Evolutionary conservation across 2,888 invertebrate genomes (phyloP), one percentile per base, ranked within the genome.

Genomic region (Penaeus monodon): DNA sequence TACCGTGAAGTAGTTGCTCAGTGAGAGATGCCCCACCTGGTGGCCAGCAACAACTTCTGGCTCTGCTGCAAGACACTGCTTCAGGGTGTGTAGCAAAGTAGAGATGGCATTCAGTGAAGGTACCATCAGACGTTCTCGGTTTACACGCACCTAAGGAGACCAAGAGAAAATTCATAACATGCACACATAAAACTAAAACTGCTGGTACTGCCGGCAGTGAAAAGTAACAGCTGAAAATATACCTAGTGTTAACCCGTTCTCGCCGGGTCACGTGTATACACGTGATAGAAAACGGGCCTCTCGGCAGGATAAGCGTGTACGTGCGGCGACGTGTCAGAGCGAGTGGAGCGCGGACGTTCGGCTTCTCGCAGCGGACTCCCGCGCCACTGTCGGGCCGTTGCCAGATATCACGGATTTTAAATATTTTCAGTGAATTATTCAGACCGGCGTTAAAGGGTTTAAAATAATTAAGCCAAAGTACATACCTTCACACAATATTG

Each of bases 71-170:
- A 93, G 90, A 86, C 93, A 93, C 90, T 93, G 91, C 91, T 97
- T 96, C 78, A 99, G 94, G 89, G 97, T 96, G 91, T 96, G 96
- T 88, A 98, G 94, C 91, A 98, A 94, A 38, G 96, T 96, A 81
- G 96, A 95, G 91, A 98, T 95, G 20, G 97, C 96, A 83, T 96
- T 95, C 90, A 97, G 93, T 92, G 96, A 95, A 0, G 98, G 97
- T 90, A 96, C 95, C 86, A 97, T 96, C 14, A 99, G 94, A 89
- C 97, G 96, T 92, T 96, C 95, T 92, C 98, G 96, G 92, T 98
- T 98, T 89, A 95, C 95, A 76, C 96, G 95, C 78, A 97, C 97
- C 91, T 91, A 77, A 12, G 80, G 76, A 12, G 80, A 79, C 64
- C n/a, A 78, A 80, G 29, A 27, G 33, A 29, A 44, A 76, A 82